Evolutionary conservation across 2,113 vertebrate genomes (phyloP), one percentile per base, ranked within the genome.

Genomic region (Syngnathoides biaculeatus): DNA sequence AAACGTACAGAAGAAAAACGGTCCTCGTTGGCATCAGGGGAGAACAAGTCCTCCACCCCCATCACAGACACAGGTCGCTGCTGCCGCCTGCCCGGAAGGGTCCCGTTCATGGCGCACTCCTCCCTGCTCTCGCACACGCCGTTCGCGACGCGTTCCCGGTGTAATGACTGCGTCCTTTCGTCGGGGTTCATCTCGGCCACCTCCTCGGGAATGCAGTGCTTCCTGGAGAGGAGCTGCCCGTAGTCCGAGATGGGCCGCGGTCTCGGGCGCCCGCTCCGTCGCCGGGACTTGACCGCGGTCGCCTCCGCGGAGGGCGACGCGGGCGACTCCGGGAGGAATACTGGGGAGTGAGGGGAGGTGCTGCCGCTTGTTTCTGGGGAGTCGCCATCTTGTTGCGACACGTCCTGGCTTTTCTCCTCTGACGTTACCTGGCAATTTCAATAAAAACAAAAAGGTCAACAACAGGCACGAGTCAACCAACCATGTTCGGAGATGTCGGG

Each of bases 171-270:
- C 67, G 72, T 87, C 72, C 84, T 87, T 68, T 38, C 26, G 11
- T 76, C 66, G 17, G 27, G 82, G 79, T 65, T 87, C 27, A 5
- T 82, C 43, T 83, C 92, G 22, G 92, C 65, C 0, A 87, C 87
- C 73, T 99, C 94, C 86, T 96, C 95, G 2, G 95, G 95, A 82
- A 97, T 96, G n/a, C 92, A 93, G 68, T 92, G 88, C 76, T 93
- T 95, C 72, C 93, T 92, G 80, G 90, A 77, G 0, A 82, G 66
- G 76, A 94, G 84, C 73, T 97, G 96, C 38, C 93, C 93, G 4
- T 96, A 98, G 88, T 97, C 95, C 6, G 97, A 99, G 59, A 96
- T 90, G 2, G 97, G 97, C 48, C 95, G 93, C 24, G 95, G 95
- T 62, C 91, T 89, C 0, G 89, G 79, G 70, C 89, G 91, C 26